These are phyloP conservation scores for Phalangium opilio DNA, from an alignment of 2,888 invertebrate genomes.

Conservation along the genomic window DNA sequence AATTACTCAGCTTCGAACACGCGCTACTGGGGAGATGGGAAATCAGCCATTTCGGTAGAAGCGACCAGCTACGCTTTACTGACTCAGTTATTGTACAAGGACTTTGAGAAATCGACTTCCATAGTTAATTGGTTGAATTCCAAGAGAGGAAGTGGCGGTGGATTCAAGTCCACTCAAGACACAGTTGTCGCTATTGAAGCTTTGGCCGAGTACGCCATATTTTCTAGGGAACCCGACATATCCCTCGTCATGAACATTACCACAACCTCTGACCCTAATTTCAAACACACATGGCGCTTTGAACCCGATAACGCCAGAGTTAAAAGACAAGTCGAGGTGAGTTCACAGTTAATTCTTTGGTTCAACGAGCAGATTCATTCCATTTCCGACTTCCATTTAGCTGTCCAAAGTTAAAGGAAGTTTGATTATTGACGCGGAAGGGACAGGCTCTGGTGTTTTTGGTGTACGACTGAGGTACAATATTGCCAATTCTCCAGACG, in stretches of 20 bases:
- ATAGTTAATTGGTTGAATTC: slow-evolving; percentile 24
- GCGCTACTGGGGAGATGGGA: slow-evolving; percentile 5
- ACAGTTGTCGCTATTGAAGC: slow-evolving; percentile 31
- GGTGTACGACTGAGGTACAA: too few relatives aligned
- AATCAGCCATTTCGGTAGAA: slow-evolving; percentile 11
- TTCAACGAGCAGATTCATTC: too few relatives aligned
- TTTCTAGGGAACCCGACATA: slow-evolving; percentile 18
- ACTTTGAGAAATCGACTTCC: slow-evolving; percentile 14
- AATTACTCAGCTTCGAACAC: background rate
- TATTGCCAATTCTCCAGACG: too few relatives aligned
- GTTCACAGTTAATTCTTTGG: too few relatives aligned
- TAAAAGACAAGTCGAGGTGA: too few relatives aligned
- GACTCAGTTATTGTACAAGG: slow-evolving; percentile 11
- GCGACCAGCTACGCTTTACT: slow-evolving; percentile 22
- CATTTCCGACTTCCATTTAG: too few relatives aligned
- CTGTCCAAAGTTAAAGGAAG: too few relatives aligned
- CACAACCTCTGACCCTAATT: slow-evolving; percentile 16
- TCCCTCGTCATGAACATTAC: slow-evolving; percentile 19
- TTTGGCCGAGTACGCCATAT: slow-evolving; percentile 26
- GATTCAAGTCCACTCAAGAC: slow-evolving; percentile 27
- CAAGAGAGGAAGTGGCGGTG: slow-evolving; percentile 27
- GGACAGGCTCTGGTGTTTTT: too few relatives aligned
- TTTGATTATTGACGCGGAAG: too few relatives aligned
- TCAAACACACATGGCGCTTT: slow-evolving; percentile 1
- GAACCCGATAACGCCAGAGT: too few relatives aligned